phyloP scores from a whole-genome alignment of 2,888 invertebrate species.

The Hypsopygia costalis region DNA sequence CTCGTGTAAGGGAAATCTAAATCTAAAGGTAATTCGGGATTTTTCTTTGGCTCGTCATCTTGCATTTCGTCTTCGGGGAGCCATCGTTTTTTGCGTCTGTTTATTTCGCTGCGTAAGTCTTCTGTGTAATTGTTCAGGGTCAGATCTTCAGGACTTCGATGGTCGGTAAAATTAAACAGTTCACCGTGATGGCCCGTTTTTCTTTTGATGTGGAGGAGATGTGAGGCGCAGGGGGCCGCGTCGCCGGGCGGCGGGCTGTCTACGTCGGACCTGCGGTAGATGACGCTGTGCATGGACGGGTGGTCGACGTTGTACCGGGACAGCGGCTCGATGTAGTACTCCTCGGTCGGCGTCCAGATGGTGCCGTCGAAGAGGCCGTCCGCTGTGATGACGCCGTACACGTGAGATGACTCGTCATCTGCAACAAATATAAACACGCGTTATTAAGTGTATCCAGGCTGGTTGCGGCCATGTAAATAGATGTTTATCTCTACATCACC shows the following conservation, averaged over 20 bases:
- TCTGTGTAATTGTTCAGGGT: slow-evolving; percentile 54
- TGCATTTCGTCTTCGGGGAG: slow-evolving; percentile 83
- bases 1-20: slow-evolving; percentile 84
- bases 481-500: no score
- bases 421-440: slow-evolving; percentile 57
- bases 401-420: slow-evolving; percentile 91
- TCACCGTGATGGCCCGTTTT: slow-evolving; percentile 55
- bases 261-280: slow-evolving; percentile 91
- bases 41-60: slow-evolving; percentile 80
- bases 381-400: slow-evolving; percentile 91
- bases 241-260: slow-evolving; percentile 63
- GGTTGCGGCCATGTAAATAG: no score
- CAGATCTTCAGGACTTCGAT: slow-evolving; percentile 41
- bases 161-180: slow-evolving; percentile 61
- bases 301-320: slow-evolving; percentile 82
- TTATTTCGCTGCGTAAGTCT: slow-evolving; percentile 56
- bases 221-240: slow-evolving; percentile 79
- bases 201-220: slow-evolving; percentile 77
- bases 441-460: no score
- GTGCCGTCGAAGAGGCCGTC: slow-evolving; percentile 95
- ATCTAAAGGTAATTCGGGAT: slow-evolving; percentile 83
- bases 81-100: slow-evolving; percentile 82
- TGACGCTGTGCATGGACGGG: slow-evolving; percentile 87
- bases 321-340: slow-evolving; percentile 92
- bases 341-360: slow-evolving; percentile 87